Base-by-base conservation (phyloP, 2,888 invertebrate species). In the Busseola fusca region DNA sequence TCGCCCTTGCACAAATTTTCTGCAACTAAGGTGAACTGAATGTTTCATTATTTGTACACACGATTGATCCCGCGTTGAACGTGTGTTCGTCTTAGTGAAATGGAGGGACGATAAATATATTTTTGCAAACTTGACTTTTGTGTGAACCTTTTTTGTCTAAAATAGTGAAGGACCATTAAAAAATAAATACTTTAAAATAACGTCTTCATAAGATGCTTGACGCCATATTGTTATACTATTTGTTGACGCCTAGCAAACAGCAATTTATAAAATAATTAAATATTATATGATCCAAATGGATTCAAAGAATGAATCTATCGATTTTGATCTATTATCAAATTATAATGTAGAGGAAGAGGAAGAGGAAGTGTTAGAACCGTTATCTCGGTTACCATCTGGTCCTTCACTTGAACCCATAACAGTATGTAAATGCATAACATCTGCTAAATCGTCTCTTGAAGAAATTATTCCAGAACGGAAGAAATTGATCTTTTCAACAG, bases 351-450 rank as follows among this genome's bases (percentile, higher is more conserved):
- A 1, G 18, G 62, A 74, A 42, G 60, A 42, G 0, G 66, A 59
- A 30, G 37, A n/a, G n/a, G n/a, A 65, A 10, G 2, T n/a, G 5
- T 10, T 30, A 50, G 4, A 48, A 30, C 21, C 75, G 6, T 52
- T 74, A 16, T 62, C 68, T 57, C 75, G 57, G 34, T 74, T 74
- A 66, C 65, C 76, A 58, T 67, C 66, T 50, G 16, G 7, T 21
- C 9, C 42, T 50, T 37, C 68, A 27, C 72, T 81, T 63, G 84
- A 87, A 62, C 81, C 84, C 10, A 76, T 89, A 72, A 58, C 83
- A 50, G 81, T 91, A 74, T 93, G 93, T 80, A 91, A 89, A 88
- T 94, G 94, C 85, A 63, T 90, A 12, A 76, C 88, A 60, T 87
- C 86, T 37, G 87, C 27, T 1, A 42, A 82, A n/a, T 85, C 87